Evolutionary conservation across 1,140 invertebrate species (phyloP), one percentile per base, ranked within the genome.

Genomic region (Drosophila obscura): DNA sequence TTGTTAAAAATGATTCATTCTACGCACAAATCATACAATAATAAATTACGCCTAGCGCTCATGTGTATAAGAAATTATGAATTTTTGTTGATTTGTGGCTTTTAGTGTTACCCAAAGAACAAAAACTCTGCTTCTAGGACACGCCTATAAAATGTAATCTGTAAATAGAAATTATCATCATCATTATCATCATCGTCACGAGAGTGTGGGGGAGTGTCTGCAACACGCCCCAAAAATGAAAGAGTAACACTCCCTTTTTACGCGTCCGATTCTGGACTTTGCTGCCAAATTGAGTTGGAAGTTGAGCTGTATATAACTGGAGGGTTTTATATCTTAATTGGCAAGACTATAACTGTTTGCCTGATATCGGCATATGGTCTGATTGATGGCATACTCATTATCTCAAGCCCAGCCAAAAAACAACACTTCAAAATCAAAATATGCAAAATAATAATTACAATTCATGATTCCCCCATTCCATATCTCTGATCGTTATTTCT

Each of bases 111-210:
- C 81, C 78, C 64, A 81, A 73, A 81, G 68, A 51, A 52, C 24
- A 57, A 16, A 16, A 19, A 63, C 58, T 69, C 73, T 73, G 68
- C 61, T 72, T 63, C 80, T 88, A 85, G 67, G 74, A 88, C 79
- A 68, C 83, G 74, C 60, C 75, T 88, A 79, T 73, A 64, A 78
- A 81, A 71, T 62, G 69, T 78, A 78, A 85, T 85, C 82, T 85
- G 82, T 80, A 85, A 85, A 85, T 88, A 85, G 82, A 85, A 88
- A 88, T 83, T 67, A 82, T 84, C 84, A 85, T 80, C 78, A 63
- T 55, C 46, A 75, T 76, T 72, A 76, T 68, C 75, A 69, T 81
- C 68, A 85, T 82, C 59, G 64, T 63, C 46, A 74, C 11, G 19
- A 60, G 16, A 71, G 62, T 57, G 31, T 60, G 60, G 69, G 55